Evolutionary conservation across 2,113 vertebrate genomes (phyloP), one percentile per base, ranked within the genome.

Genomic region (Centropus bengalensis): DNA sequence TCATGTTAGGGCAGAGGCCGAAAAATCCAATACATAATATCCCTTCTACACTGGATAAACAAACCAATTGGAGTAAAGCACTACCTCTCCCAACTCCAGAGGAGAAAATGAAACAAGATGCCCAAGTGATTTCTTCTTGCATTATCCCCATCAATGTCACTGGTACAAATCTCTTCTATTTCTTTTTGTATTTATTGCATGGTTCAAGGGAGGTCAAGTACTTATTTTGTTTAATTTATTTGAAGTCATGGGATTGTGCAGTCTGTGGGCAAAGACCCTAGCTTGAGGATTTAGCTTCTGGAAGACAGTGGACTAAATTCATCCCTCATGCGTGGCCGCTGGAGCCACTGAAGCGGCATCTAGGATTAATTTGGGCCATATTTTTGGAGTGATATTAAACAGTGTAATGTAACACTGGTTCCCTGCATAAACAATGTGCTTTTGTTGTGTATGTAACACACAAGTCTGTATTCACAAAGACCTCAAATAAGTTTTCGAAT

Each of bases 61-160:
- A 99, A 98, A 99, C 99, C 97, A 99, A 99, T 98, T 99, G 99
- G 99, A 99, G 97, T 96, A 98, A 98, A 98, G 98, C 98, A 56
- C 98, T 99, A 97, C 99, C 99, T 96, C 98, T 99, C 96, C 99
- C 99, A 64, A 99, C 99, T 45, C 99, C 99, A 51, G 99, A 99
- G 96, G 98, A 99, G 98, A 98, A 99, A 97, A 99, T 99, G 99
- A 99, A 99, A 98, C 98, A 97, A 97, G 98, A 98, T 94, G 98
- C 99, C 92, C 98, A 99, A 98, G 98, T 99, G 97, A 98, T 99
- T 97, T 98, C 97, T 96, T 99, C 99, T 96, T 99, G 99, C 97
- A 98, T 99, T 98, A 99, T 99, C 96, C 99, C 99, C 97, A 99
- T 99, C 98, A 99, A 99, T 92, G 99, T 99, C 97, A 99, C 99